Evolutionary conservation across 2,797 vertebrate genomes (phyloP).

Genomic region (Crenuchus spilurus): DNA sequence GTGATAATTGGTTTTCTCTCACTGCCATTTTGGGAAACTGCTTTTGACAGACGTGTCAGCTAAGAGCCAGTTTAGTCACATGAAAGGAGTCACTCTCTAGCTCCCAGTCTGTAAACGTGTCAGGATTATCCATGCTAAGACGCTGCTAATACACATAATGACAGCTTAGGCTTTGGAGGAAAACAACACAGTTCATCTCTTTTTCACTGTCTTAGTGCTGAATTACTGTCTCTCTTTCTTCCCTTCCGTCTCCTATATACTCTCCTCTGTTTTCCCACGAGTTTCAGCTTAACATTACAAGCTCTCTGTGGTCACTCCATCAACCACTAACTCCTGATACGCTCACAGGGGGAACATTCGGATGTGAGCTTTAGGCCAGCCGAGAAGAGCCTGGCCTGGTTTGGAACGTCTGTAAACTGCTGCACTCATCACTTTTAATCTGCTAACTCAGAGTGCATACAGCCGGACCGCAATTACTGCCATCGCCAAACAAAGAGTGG

Average conservation of each 20-base stretch:
- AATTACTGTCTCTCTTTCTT: constrained; percentile 48
- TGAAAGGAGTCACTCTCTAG: constrained; percentile 21
- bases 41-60: constrained; percentile 46
- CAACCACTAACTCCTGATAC: constrained; percentile 48
- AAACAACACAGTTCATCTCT: constrained; percentile 16
- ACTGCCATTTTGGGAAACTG: constrained; percentile 56
- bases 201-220: constrained; percentile 20
- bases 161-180: background rate
- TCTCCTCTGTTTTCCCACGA: constrained; percentile 60
- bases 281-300: constrained; percentile 50
- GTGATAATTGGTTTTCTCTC: constrained; percentile 70
- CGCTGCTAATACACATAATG: background rate
- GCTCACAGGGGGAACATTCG: constrained; percentile 22
- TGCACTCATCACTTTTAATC: constrained; percentile 62
- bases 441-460: constrained; percentile 52
- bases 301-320: constrained; percentile 60
- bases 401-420: constrained; percentile 59
- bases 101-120: constrained; percentile 4
- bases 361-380: constrained; percentile 56
- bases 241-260: constrained; percentile 29
- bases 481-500: background rate
- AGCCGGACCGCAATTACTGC: constrained; percentile 61
- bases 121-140: constrained; percentile 9
- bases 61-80: constrained; percentile 17
- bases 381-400: constrained; percentile 60